Evolutionary conservation across 2,113 vertebrate species (phyloP), one percentile per base, ranked within the genome.

Genomic region (Rostratula benghalensis): DNA sequence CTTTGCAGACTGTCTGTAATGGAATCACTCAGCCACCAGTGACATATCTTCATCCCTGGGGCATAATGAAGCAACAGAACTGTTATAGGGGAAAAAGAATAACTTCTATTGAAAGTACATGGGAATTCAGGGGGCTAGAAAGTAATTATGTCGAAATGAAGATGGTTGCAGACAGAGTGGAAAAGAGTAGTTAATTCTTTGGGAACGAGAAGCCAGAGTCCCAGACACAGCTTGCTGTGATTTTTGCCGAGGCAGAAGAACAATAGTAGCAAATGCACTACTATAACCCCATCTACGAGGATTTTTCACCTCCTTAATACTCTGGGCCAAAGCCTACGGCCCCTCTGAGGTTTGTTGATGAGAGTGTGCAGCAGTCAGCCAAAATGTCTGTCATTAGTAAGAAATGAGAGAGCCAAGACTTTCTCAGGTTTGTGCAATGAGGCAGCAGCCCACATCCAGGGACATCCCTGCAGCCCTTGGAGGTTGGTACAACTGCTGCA

Each of bases 41-140:
- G 94, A 94, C 87, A 22, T 76, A 90, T 45, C 3, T 1, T 81
- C 82, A 74, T 91, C 93, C 95, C 88, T 89, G 65, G 84, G 87
- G 90, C 78, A 83, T 37, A 96, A 93, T 71, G 28, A 87, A 95
- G n/a, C 50, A 88, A 64, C 70, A 94, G 41, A 73, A 81, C 48
- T 91, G 56, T 80, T 91, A 68, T 5, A 64, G 57, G 68, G 64
- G 75, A 43, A 69, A 94, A 96, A 80, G 15, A 81, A 77, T 87
- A 90, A 91, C 74, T 88, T 95, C 53, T 79, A 3, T 22, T 87
- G 68, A 91, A 89, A 88, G 19, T n/a, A 45, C 68, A 13, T 13
- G 63, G 65, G 83, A 94, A 82, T 91, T 93, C 53, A 76, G 63
- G n/a, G 30, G 15, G 5, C 22, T 77, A 33, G 39, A 87, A 93